Evolutionary conservation across 1,140 invertebrate species (phyloP).

Genomic region (Venturia canescens): DNA sequence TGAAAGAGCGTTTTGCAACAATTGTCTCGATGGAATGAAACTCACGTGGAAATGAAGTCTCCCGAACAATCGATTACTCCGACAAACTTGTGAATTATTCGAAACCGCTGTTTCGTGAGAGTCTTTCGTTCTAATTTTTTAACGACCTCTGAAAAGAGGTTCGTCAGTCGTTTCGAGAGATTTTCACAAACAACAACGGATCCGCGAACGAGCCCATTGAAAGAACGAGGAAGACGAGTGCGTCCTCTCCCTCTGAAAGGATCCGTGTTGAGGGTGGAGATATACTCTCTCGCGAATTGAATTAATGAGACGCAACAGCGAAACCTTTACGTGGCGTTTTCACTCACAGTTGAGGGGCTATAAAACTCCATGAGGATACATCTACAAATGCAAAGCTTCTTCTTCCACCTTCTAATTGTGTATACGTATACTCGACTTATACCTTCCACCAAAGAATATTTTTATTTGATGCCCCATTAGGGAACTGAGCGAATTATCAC

Average conservation of each 20-base stretch:
- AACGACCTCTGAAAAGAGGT: slow-evolving; percentile 44
- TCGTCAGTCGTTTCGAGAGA: slow-evolving; percentile 29
- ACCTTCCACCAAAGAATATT: slow-evolving; percentile 53
- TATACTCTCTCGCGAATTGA: slow-evolving; percentile 46
- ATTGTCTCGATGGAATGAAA: no score
- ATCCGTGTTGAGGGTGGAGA: slow-evolving; percentile 34
- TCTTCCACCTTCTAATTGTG: slow-evolving; percentile 6
- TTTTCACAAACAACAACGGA: slow-evolving; percentile 37
- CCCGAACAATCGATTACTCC: neutral
- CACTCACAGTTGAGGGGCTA: slow-evolving; percentile 46
- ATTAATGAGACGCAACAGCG: slow-evolving; percentile 52
- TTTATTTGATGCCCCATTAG: slow-evolving; percentile 55
- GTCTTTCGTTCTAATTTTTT: slow-evolving; percentile 49
- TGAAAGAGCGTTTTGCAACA: no score
- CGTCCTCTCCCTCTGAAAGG: slow-evolving; percentile 31
- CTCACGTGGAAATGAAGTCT: no score
- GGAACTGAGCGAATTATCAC: slow-evolving; percentile 27
- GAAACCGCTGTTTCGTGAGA: neutral
- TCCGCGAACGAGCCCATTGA: slow-evolving; percentile 25
- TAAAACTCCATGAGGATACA: slow-evolving; percentile 47
- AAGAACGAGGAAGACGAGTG: slow-evolving; percentile 20
- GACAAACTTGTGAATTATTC: neutral
- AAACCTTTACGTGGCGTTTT: slow-evolving; percentile 47
- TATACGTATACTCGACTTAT: slow-evolving; percentile 3
- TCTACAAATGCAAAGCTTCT: neutral